Base-by-base conservation (phyloP, 2,113 vertebrate species). In the Capra hircus region DNA sequence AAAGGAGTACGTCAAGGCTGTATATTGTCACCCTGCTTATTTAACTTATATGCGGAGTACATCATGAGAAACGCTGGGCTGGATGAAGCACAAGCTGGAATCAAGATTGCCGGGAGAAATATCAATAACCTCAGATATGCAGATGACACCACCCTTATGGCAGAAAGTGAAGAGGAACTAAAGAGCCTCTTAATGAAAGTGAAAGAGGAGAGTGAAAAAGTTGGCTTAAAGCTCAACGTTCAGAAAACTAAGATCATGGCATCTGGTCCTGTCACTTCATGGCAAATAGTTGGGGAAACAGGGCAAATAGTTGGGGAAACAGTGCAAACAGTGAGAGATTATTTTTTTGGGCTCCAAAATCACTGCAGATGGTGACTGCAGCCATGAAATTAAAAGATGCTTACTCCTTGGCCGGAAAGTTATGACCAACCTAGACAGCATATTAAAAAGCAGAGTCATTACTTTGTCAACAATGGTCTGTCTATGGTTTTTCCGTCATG, bases 321-420 rank as follows among this genome's bases (percentile, higher is more conserved):
- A 64, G 30, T 64, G 16, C 1, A 64, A 64, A n/a, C 62, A n/a
- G 7, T 64, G 33, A 9, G 3, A 8, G 3, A n/a, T 15, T 64
- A 62, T 64, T 17, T n/a, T 62, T 3, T 0, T 0, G 30, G 15
- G 30, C 60, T 15, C 30, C 14, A 64, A 33, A 64, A 64, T 64
- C 60, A 33, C 60, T 64, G 60, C 60, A 64, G 60, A 64, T 64
- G 33, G 30, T 64, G 62, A 9, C 2, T 64, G 3, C 7, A n/a
- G 62, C 62, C 33, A 2, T 64, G 62, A n/a, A 64, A 64, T 64
- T 64, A 9, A n/a, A n/a, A 64, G 62, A n/a, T 1, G 3, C 62
- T n/a, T 17, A 2, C 2, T 64, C 62, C 15, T 64, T 64, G 62
- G 62, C 2, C 0, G 1, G 3, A n/a, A 64, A n/a, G 62, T 17